Evolutionary conservation across 2,797 vertebrate species (phyloP), one percentile per base, ranked within the genome.

Genomic region (Tapera naevia): DNA sequence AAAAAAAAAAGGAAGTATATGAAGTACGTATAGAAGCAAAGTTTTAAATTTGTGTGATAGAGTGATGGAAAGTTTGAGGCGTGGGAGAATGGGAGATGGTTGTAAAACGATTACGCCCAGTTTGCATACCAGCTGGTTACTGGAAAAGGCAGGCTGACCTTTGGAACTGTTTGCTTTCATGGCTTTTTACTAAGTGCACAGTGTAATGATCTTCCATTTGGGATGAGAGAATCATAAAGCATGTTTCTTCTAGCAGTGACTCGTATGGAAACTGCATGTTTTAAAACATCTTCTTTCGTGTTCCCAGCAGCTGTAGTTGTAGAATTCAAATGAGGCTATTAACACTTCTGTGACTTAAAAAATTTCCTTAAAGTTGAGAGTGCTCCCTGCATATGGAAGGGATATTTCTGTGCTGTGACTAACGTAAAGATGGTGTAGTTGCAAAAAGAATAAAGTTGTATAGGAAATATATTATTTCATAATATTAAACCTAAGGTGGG

Each of bases 121-220:
- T 96, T 97, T 97, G 96, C 96, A 91, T 97, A 74, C 98, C 98
- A 99, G 98, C 98, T 98, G 98, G 98, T 98, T 98, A 98, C 98
- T 98, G 98, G 98, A 98, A 95, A 97, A 95, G 91, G 97, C 80
- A 85, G 91, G 94, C 92, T 96, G 92, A 62, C 93, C 91, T 94
- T 94, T 91, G 90, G 90, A 93, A 92, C 46, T 70, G 58, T 86
- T 95, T 94, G 81, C 73, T 88, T 87, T 66, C 0, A 0, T 84
- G 79, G 37, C 69, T 91, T 94, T 92, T 81, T 73, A 76, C 64
- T 45, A 64, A 75, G 70, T 89, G 87, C 91, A 92, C 88, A 88
- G 94, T 76, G 76, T 75, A 91, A 67, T 86, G 84, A 94, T 93
- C 74, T 96, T 96, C 93, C 85, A 48, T 75, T 91, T 81, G 80